phyloP scores from a whole-genome alignment of 2,888 invertebrate genomes.

The Tiliacea aurago region DNA sequence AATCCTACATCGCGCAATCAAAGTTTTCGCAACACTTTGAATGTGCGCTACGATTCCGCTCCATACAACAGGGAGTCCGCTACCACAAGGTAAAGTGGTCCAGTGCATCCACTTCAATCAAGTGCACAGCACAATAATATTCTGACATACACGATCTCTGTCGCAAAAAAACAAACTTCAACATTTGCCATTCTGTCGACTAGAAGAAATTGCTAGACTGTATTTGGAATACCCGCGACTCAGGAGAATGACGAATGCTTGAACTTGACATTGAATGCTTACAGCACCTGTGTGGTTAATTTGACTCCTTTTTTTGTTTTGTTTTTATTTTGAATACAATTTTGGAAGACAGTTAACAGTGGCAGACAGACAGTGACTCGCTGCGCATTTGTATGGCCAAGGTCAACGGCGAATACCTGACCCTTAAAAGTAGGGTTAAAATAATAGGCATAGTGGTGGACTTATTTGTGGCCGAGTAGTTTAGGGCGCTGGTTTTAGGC shows the following conservation, averaged over 20 bases:
- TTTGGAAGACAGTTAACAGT: too few relatives aligned
- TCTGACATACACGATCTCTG: slow-evolving; percentile 72
- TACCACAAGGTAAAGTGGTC: slow-evolving; percentile 67
- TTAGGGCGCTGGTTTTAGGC: too few relatives aligned
- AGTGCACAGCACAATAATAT: slow-evolving; percentile 77
- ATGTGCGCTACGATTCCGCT: slow-evolving; percentile 58
- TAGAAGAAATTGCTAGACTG: slow-evolving; percentile 86
- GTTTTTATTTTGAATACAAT: slow-evolving; percentile 7
- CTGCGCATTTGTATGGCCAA: too few relatives aligned
- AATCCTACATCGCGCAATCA: slow-evolving; percentile 79
- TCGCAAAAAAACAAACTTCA: slow-evolving; percentile 78
- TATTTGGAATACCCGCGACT: slow-evolving; percentile 81
- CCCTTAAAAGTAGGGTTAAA: neutral
- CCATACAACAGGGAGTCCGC: slow-evolving; percentile 55
- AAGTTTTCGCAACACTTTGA: slow-evolving; percentile 69
- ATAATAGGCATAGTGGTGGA: too few relatives aligned
- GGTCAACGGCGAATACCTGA: too few relatives aligned
- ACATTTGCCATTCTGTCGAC: slow-evolving; percentile 88
- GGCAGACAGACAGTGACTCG: too few relatives aligned
- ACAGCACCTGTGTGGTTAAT: slow-evolving; percentile 74
- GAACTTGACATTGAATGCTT: slow-evolving; percentile 76
- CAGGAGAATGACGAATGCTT: slow-evolving; percentile 86
- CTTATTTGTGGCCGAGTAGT: too few relatives aligned
- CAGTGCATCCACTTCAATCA: slow-evolving; percentile 76
- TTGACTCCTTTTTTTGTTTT: slow-evolving; percentile 76